Base-by-base conservation (phyloP, 2,888 invertebrate species). In the Anarsia innoxiella region DNA sequence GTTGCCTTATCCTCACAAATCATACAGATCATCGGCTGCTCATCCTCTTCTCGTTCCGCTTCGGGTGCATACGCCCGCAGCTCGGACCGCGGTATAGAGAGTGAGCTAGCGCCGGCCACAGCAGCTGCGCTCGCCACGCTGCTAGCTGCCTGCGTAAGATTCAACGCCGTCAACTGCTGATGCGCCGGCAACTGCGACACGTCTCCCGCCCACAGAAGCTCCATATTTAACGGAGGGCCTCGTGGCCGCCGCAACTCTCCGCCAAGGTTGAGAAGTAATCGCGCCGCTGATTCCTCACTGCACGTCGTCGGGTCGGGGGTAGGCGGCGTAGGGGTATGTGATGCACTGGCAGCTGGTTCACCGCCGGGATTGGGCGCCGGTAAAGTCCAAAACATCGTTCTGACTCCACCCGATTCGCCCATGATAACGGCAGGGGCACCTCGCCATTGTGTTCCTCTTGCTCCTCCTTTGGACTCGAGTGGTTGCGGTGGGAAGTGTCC, bases 1-100 rank as follows among this genome's bases (percentile, higher is more conserved):
- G 98, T 97, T 36, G 98, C 97, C 65, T 96, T 96, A 70, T 99
- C 99, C 72, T 96, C 96, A 78, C 99, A 99, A 59, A 99, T 99
- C 94, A 97, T 97, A 75, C 97, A 98, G 50, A 97, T 95, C 92
- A 97, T 93, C 9, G 95, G 96, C 74, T 94, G 94, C 54, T 96
- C 96, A 53, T 95, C 95, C 57, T 96, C 96, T 50, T 91, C 90
- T 11, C 86, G 79, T 42, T 87, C 86, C 11, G 82, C 76, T 44
- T 84, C 85, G 6, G 84, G 76, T 11, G 83, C 84, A 45, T 85
- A 85, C 1, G 85, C 73, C 9, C 83, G 68, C 12, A 84, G 62
- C 43, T 85, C 78, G 2, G 80, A 69, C 30, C 78, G 67, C 11
- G 75, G 71, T 23, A 75, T 56, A 1, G 69, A 49, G 25, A 87